phyloP scores from a whole-genome alignment of 2,113 vertebrate genomes.

The Sclerurus mexicanus region DNA sequence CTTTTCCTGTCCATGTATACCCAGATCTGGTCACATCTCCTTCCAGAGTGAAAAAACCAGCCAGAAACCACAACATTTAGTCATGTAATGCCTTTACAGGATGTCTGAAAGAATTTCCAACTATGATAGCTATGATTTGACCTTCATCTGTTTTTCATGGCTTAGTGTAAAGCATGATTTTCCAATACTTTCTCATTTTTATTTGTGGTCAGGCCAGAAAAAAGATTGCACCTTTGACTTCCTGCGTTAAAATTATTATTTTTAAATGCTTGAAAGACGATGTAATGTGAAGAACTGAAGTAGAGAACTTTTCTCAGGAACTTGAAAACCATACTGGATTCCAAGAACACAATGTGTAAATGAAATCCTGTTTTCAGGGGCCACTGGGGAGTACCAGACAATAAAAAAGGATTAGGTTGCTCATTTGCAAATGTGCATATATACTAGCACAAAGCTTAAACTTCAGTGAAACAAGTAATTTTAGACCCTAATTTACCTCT shows the following conservation, averaged over 20 bases:
- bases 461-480: not conserved
- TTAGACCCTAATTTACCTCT: not conserved
- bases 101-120: slow-evolving; percentile 35
- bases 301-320: not conserved
- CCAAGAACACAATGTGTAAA: not conserved
- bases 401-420: not conserved
- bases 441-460: not conserved
- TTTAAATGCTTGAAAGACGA: slow-evolving; percentile 14
- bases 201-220: slow-evolving; percentile 20
- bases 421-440: not conserved
- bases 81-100: slow-evolving; percentile 2
- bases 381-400: not conserved
- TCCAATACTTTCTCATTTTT: slow-evolving; percentile 38
- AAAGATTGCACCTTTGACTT: slow-evolving; percentile 28
- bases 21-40: not conserved
- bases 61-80: slow-evolving; percentile 13
- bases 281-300: not conserved
- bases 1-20: not conserved
- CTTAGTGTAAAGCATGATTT: slow-evolving; percentile 27
- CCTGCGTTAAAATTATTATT: slow-evolving; percentile 36
- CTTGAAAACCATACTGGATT: not conserved
- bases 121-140: slow-evolving; percentile 44
- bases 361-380: not conserved
- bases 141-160: slow-evolving; percentile 43
- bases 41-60: not conserved